Evolutionary conservation across 2,113 vertebrate species (phyloP), one percentile per base, ranked within the genome.

Genomic region (Corythaeola cristata): DNA sequence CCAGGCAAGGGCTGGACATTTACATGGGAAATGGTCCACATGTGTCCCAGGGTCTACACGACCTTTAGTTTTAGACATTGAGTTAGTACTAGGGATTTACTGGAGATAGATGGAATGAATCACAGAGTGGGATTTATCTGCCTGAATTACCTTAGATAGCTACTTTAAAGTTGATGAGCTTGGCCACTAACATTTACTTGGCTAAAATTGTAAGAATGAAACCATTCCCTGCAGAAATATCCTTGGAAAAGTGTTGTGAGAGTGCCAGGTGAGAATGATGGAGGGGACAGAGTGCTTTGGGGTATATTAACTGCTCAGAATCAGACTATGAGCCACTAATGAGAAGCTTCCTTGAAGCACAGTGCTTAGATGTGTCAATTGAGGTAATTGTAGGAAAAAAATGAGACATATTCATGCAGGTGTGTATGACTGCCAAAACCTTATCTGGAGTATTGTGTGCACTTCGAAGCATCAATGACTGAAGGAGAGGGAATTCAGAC

Each of bases 341-440:
- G 80, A 91, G 77, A 72, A 81, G 19, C 74, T 82, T 72, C 75
- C 27, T 81, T 49, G 77, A 78, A 87, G 56, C 4, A 3, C 33
- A 72, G 58, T 71, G 68, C 74, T 83, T 90, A 80, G 63, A 71
- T 84, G 60, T 88, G 68, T 76, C 76, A 77, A 67, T 23, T 75
- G 66, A 91, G 35, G 52, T 56, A 89, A 75, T 68, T 75, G 23
- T 23, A 91, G 53, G 8, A 33, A 52, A 78, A 76, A 93, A 83
- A 72, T 11, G 32, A 82, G 74, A 68, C 27, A 16, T 55, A 83
- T 74, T 85, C 49, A 37, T 32, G 74, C 81, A 95, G 93, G 85
- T 93, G 87, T 78, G 28, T 63, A 23, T 64, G 56, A 81, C 76
- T 94, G 87, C 74, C 87, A 95, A 96, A 96, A 82, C 55, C 37